phyloP scores from a whole-genome alignment of 2,888 invertebrate genomes.

The Stomorhina lunata region DNA sequence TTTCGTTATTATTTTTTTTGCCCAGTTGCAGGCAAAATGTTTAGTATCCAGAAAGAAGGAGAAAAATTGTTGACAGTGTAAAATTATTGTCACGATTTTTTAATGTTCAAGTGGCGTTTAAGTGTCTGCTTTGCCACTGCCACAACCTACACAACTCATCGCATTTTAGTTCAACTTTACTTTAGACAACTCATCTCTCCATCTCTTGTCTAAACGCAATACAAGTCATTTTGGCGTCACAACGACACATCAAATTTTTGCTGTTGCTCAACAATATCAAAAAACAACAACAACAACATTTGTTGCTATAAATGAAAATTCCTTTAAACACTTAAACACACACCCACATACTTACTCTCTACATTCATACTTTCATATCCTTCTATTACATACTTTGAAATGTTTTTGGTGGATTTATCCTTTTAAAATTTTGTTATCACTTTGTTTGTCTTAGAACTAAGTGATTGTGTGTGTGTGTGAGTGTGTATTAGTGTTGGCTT shows the following conservation, averaged over 20 bases:
- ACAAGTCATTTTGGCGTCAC: constrained; percentile 11
- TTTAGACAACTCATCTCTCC: background rate
- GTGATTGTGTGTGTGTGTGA: background rate
- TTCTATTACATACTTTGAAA: background rate
- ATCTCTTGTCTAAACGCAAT: background rate
- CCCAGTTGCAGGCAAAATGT: background rate
- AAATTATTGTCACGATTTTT: constrained; percentile 66
- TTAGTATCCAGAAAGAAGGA: too few relatives aligned
- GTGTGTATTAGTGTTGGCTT: background rate
- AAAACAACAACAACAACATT: background rate
- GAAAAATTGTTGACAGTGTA: constrained; percentile 50
- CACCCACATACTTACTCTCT: background rate
- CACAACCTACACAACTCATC: constrained; percentile 26
- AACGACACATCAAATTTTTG: constrained; percentile 20
- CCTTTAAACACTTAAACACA: constrained; percentile 4
- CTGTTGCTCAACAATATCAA: background rate
- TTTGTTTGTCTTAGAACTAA: constrained; percentile 46
- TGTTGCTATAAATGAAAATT: constrained; percentile 38
- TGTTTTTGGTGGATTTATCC: constrained; percentile 32
- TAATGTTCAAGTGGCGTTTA: constrained; percentile 67
- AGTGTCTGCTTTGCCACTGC: constrained; percentile 56
- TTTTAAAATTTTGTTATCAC: constrained; percentile 58
- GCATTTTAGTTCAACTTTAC: background rate
- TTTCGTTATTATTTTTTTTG: background rate
- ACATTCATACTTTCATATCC: background rate